phyloP scores from a whole-genome alignment of 2,888 invertebrate species.

The Drosophila cognata region DNA sequence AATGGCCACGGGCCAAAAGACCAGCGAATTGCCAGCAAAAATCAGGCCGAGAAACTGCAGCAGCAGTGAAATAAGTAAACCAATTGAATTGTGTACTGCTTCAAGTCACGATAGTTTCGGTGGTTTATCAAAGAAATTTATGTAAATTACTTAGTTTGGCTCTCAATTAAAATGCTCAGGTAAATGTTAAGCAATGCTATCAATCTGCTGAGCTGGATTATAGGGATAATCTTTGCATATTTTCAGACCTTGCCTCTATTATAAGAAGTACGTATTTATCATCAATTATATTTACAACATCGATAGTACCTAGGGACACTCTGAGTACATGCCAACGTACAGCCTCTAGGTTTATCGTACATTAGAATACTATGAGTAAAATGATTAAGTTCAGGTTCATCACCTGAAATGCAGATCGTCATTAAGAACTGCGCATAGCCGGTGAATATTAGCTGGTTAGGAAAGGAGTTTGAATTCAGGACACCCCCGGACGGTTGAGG shows the following conservation, averaged over 20 bases:
- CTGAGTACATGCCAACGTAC: no score
- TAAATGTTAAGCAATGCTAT: not conserved
- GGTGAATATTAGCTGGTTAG: not conserved
- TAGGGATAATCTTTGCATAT: no score
- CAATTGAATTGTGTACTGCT: not conserved
- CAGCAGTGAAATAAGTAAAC: not conserved
- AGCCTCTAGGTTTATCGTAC: not conserved
- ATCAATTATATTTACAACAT: no score
- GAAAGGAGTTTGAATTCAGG: not conserved
- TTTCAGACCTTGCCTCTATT: not conserved
- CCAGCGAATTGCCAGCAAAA: not conserved
- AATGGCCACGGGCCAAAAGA: not conserved
- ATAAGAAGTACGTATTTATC: not conserved
- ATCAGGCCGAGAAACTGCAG: not conserved
- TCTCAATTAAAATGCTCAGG: no score
- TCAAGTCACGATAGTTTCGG: not conserved
- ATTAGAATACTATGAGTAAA: no score
- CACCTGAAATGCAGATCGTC: conserved; percentile 10
- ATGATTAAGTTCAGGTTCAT: not conserved
- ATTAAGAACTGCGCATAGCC: not conserved
- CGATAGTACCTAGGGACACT: no score
- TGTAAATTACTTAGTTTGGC: not conserved
- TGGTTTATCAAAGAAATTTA: not conserved
- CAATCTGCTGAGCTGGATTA: no score
- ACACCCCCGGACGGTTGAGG: not conserved